Conservation (phyloP, 2,888 invertebrate genomes). For the Leptopilina syphax region DNA sequence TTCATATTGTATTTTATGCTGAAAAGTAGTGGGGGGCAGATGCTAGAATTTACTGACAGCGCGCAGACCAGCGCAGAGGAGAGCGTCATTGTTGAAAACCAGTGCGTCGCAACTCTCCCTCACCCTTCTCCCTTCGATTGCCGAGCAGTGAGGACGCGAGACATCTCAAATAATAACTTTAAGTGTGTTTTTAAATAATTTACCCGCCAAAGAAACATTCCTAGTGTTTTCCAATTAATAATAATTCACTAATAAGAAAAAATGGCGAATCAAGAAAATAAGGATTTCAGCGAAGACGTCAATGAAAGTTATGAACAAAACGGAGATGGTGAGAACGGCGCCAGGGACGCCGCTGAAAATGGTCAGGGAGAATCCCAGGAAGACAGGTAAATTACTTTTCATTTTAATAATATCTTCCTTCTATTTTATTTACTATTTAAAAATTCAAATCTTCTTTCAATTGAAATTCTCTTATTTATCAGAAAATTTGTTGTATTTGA, state of each 20-base stretch:
- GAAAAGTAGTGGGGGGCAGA: not conserved
- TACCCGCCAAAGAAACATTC: slow-evolving; percentile 15
- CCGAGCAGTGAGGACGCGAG: slow-evolving; percentile 68
- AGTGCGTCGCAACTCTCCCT: slow-evolving; percentile 12
- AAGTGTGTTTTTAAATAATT: not conserved
- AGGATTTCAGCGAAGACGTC: slow-evolving; percentile 76
- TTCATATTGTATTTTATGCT: too few species aligned
- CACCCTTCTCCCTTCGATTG: slow-evolving; percentile 74
- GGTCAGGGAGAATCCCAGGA: slow-evolving; percentile 77
- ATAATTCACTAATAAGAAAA: slow-evolving; percentile 51
- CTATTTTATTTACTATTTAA: slow-evolving; percentile 5
- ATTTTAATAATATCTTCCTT: slow-evolving; percentile 21
- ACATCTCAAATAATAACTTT: slow-evolving; percentile 16
- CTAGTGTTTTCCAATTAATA: slow-evolving; percentile 50
- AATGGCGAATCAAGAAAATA: slow-evolving; percentile 75
- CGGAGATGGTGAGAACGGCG: slow-evolving; percentile 81
- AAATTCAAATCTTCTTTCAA: slow-evolving; percentile 7
- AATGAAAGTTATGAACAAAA: slow-evolving; percentile 75
- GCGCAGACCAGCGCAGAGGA: slow-evolving; percentile 19
- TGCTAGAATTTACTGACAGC: not conserved
- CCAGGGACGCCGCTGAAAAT: slow-evolving; percentile 84
- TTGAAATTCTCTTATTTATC: slow-evolving; percentile 20
- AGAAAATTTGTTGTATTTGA: not conserved
- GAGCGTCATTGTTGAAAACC: slow-evolving; percentile 5
- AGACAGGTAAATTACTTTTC: slow-evolving; percentile 72